phyloP scores from a whole-genome alignment of 2,888 invertebrate genomes.

The Cephus pygmeus region DNA sequence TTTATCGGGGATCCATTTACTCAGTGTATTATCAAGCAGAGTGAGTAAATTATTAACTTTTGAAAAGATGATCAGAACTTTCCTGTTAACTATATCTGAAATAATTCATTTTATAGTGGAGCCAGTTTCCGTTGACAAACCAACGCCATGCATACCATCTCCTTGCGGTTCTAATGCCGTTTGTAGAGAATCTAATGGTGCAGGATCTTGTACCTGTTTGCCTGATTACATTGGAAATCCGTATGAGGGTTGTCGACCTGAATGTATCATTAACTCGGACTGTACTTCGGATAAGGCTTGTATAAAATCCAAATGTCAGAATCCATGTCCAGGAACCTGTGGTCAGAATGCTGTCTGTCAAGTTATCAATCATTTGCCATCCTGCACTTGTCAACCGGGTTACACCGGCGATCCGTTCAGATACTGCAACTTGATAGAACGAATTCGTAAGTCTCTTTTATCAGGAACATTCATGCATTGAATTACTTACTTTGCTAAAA shows the following conservation, averaged over 20 bases:
- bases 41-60: slow-evolving; percentile 33
- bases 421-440: slow-evolving; percentile 67
- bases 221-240: slow-evolving; percentile 73
- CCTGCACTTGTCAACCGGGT: slow-evolving; percentile 72
- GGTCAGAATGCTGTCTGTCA: slow-evolving; percentile 73
- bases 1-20: slow-evolving; percentile 72
- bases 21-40: slow-evolving; percentile 33
- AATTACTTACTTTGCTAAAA: background rate
- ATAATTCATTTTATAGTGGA: slow-evolving; percentile 7
- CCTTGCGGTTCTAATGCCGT: slow-evolving; percentile 87
- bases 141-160: slow-evolving; percentile 77
- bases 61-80: background rate
- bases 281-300: slow-evolving; percentile 78
- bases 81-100: background rate
- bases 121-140: slow-evolving; percentile 15
- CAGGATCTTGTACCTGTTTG: slow-evolving; percentile 70
- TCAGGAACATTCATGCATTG: background rate
- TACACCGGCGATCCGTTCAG: slow-evolving; percentile 78
- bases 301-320: slow-evolving; percentile 72
- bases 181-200: slow-evolving; percentile 73
- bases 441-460: slow-evolving; percentile 68
- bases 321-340: slow-evolving; percentile 76
- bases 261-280: slow-evolving; percentile 74
- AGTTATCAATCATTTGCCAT: slow-evolving; percentile 75
- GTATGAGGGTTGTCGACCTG: slow-evolving; percentile 76